Base-by-base conservation (phyloP, 2,113 vertebrate genomes). In the Ranitomeya variabilis region DNA sequence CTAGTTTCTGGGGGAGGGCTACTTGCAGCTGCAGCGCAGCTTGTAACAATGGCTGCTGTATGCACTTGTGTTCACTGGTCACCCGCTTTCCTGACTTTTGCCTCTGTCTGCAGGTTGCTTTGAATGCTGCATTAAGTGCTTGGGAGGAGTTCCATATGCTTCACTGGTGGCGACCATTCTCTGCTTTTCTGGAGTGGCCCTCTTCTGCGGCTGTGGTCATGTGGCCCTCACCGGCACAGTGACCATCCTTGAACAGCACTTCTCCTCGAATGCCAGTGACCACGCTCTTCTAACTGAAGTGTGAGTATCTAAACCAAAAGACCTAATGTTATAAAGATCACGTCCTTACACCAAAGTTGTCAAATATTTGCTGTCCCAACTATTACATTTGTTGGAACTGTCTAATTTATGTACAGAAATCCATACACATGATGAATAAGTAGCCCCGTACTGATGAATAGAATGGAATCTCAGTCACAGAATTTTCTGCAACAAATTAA, bases 81-180 rank as follows among this genome's bases (percentile, higher is more conserved):
- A 54, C 57, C 79, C n/a, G 4, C 14, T 69, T 77, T 16, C 64
- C 71, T 84, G 23, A 89, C 51, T 10, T 16, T 90, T 90, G 0
- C 26, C 79, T 37, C 90, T 90, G 83, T 90, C 91, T 93, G 69
- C 94, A 99, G 98, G 98, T 95, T 99, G 98, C 94, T 98, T 99
- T 88, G 98, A 99, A 94, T 99, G 98, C 96, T 99, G 98, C 94
- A 98, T 99, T 94, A 98, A 97, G 94, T 99, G 98, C 95, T 95
- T 99, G 93, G 98, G 98, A 83, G 98, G 98, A 60, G 98, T 99
- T 90, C 98, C 98, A 64, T 99, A 99, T 5, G 98, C 98, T 74
- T 99, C 98, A 0, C 96, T 99, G 88, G 95, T 99, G 93, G 98
- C 98, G 89, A 99, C 98, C 69, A 99, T 99, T 94, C 95, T 99